A percentile compares a stretch with the other conserved stretches of the same genome.
phyloP scores from a whole-genome alignment of 2,888 invertebrate genomes.

The Chirona hameri region DNA sequence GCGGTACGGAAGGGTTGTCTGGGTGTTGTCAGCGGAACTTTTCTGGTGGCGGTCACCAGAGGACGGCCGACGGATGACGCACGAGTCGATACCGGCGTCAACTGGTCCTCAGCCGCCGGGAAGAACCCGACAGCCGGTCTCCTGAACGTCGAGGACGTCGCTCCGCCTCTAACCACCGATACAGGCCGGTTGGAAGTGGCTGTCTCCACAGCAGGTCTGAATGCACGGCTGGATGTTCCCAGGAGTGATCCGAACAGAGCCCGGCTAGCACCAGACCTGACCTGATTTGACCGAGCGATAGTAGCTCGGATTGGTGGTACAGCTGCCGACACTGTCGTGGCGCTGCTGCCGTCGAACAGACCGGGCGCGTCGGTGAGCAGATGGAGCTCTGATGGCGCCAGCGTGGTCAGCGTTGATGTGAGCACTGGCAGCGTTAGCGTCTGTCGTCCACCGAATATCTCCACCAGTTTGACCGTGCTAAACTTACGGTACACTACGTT shows the following conservation, averaged over 20 bases:
- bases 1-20: too few relatives aligned
- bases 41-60: too few relatives aligned
- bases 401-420: conserved; percentile 42
- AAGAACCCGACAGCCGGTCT: too few relatives aligned
- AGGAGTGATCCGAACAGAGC: background rate
- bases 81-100: too few relatives aligned
- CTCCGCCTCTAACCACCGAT: background rate
- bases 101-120: too few relatives aligned
- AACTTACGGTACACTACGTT: conserved; percentile 42
- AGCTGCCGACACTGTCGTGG: background rate
- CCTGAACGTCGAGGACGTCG: too few relatives aligned
- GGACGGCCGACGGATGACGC: too few relatives aligned
- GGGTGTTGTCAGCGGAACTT: too few relatives aligned
- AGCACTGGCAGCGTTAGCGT: conserved; percentile 41
- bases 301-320: background rate
- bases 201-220: background rate
- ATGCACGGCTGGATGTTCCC: background rate
- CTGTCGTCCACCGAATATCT: conserved; percentile 42
- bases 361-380: conserved; percentile 40
- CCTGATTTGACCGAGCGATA: background rate
- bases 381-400: conserved; percentile 40
- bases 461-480: conserved; percentile 42
- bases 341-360: conserved; percentile 35
- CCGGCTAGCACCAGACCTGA: background rate
- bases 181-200: background rate